Evolutionary conservation across 2,888 invertebrate species (phyloP).

Genomic region (Eueremaeus valkanovi): DNA sequence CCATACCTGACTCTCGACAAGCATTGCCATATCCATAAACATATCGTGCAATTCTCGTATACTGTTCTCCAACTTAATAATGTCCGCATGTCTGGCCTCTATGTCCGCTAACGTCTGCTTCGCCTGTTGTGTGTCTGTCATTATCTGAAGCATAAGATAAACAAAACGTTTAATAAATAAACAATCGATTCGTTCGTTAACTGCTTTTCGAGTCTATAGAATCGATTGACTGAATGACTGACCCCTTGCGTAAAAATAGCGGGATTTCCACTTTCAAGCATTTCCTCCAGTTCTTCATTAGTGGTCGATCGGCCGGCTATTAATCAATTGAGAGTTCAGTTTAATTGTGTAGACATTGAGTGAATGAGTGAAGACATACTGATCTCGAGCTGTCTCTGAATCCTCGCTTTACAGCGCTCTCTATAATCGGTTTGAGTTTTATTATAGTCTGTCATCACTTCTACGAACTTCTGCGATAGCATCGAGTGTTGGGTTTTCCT

Average conservation of each 20-base stretch:
- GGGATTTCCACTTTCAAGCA: slow-evolving; percentile 97
- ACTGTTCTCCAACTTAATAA: slow-evolving; percentile 98
- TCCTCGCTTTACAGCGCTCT: slow-evolving; percentile 98
- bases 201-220: too few relatives aligned
- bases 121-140: slow-evolving; percentile 99
- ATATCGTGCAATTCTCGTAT: slow-evolving; percentile 99
- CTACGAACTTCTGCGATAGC: slow-evolving; percentile 96
- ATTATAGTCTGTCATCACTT: slow-evolving; percentile 99
- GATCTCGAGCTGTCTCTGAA: slow-evolving; percentile 98
- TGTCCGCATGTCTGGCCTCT: slow-evolving; percentile 98
- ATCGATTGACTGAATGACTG: slow-evolving; percentile 52
- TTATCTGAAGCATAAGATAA: slow-evolving; percentile 66
- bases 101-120: slow-evolving; percentile 99
- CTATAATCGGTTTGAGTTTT: slow-evolving; percentile 99
- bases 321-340: slow-evolving; percentile 44
- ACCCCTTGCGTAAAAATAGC: slow-evolving; percentile 96
- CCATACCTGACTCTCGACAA: slow-evolving; percentile 78
- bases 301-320: slow-evolving; percentile 90
- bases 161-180: slow-evolving; percentile 24
- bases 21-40: slow-evolving; percentile 99
- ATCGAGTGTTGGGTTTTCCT: slow-evolving; percentile 99
- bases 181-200: neutral
- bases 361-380: slow-evolving; percentile 62
- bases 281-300: slow-evolving; percentile 95
- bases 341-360: neutral